Conservation (phyloP, 2,888 invertebrate genomes). For the Leptopilina syphax region DNA sequence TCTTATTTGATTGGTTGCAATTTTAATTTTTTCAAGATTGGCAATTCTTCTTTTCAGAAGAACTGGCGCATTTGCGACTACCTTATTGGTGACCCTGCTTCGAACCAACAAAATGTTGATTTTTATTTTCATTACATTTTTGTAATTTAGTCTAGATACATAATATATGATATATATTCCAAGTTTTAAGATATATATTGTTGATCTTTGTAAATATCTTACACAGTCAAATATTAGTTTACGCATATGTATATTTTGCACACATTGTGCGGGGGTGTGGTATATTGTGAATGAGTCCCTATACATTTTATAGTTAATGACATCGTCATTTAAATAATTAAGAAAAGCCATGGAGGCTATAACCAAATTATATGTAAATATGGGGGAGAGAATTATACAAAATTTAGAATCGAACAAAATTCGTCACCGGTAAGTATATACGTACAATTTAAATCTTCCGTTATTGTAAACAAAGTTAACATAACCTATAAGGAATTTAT, state of each 20-base stretch:
- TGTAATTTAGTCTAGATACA: too few species aligned
- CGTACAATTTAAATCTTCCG: constrained; percentile 36
- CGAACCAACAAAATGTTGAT: too few species aligned
- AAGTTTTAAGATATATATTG: neutral
- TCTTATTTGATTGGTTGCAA: too few species aligned
- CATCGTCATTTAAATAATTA: neutral
- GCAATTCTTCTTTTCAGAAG: too few species aligned
- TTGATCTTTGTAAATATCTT: neutral
- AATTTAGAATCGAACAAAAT: constrained; percentile 64
- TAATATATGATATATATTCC: too few species aligned
- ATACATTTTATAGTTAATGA: constrained; percentile 4
- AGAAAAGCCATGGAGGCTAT: constrained; percentile 48
- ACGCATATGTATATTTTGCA: neutral
- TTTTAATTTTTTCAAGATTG: too few species aligned
- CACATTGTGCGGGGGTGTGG: neutral
- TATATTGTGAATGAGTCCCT: neutral
- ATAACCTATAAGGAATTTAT: constrained; percentile 59
- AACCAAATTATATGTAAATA: constrained; percentile 42
- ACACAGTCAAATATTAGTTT: neutral
- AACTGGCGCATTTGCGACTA: too few species aligned
- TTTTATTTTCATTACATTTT: too few species aligned
- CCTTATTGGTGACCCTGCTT: too few species aligned
- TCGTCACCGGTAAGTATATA: constrained; percentile 66
- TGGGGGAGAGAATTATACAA: constrained; percentile 64
- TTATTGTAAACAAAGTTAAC: constrained; percentile 37